phyloP scores from a whole-genome alignment of 2,113 vertebrate species.

The Carassius auratus region DNA sequence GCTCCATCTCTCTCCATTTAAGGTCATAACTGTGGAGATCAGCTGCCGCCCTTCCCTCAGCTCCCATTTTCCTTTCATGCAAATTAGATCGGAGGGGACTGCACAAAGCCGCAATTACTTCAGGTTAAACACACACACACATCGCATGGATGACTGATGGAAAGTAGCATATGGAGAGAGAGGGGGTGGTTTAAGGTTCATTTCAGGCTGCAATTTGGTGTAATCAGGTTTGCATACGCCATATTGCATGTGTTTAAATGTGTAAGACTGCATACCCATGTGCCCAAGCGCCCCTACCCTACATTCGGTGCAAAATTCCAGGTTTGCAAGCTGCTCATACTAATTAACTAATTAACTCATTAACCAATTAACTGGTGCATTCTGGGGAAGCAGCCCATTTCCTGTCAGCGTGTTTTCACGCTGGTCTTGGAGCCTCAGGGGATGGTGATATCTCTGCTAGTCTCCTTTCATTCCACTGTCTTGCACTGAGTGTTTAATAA shows the following conservation, averaged over 20 bases:
- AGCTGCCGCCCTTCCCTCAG: conserved; percentile 12
- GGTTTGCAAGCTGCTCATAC: conserved; percentile 52
- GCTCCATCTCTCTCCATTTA: conserved; percentile 13
- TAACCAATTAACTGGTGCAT: conserved; percentile 69
- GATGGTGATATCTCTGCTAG: conserved; percentile 36
- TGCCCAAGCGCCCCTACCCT: too few relatives aligned
- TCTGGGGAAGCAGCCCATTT: conserved; percentile 54
- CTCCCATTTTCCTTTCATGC: conserved; percentile 34
- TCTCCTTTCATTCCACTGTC: conserved; percentile 23
- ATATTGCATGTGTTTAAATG: not conserved
- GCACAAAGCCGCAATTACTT: conserved; percentile 24
- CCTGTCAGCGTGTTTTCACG: conserved; percentile 58
- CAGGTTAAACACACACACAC: conserved; percentile 46
- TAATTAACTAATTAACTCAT: conserved; percentile 69
- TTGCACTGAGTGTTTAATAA: conserved; percentile 45
- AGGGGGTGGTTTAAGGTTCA: conserved; percentile 36
- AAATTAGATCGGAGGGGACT: conserved; percentile 30
- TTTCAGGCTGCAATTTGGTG: conserved; percentile 16
- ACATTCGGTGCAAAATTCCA: conserved; percentile 38
- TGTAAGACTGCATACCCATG: not conserved
- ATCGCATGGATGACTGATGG: conserved; percentile 1
- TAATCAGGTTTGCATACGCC: conserved; percentile 42
- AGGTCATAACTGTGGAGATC: conserved; percentile 32
- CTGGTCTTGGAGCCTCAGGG: conserved; percentile 43
- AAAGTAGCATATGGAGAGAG: conserved; percentile 41